These are phyloP conservation scores for Pristionchus fissidentatus DNA, from an alignment of 2,888 invertebrate species.

Conservation along the genomic window DNA sequence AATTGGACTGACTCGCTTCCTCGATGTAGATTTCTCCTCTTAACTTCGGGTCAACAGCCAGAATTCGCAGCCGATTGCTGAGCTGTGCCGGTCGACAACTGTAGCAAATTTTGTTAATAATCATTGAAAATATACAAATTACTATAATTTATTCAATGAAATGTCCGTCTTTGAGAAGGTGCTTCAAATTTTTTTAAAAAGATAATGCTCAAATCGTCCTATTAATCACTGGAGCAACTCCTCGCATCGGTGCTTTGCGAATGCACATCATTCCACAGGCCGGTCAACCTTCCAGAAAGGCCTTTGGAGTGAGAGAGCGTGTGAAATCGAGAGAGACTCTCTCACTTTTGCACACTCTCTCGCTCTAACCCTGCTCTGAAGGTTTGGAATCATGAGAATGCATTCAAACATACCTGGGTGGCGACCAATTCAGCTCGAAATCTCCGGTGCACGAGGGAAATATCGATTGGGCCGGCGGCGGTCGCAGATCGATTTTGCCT, in stretches of 20 bases:
- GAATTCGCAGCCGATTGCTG: constrained; percentile 30
- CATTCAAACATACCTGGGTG: not conserved
- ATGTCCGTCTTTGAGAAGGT: not conserved
- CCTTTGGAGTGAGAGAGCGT: too few relatives aligned
- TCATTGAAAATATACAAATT: too few relatives aligned
- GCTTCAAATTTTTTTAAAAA: too few relatives aligned
- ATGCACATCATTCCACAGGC: too few relatives aligned
- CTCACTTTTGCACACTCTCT: too few relatives aligned
- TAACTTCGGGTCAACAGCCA: not conserved
- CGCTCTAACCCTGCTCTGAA: not conserved
- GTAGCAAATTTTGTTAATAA: not conserved
- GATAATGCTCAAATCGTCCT: too few relatives aligned
- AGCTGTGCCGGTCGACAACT: constrained; percentile 30
- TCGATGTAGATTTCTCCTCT: constrained; percentile 17
- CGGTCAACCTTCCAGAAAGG: too few relatives aligned
- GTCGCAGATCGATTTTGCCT: not conserved
- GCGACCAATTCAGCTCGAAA: constrained; percentile 25
- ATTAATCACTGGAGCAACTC: too few relatives aligned
- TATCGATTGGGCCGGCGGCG: not conserved
- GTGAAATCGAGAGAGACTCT: too few relatives aligned
- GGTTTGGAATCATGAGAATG: not conserved
- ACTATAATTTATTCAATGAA: too few relatives aligned
- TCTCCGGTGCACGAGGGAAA: constrained; percentile 24
- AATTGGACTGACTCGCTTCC: constrained; percentile 24
- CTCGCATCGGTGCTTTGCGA: not conserved